These are phyloP conservation scores for Ranitomeya imitator DNA, from an alignment of 2,113 vertebrate genomes.

Conservation along the genomic window DNA sequence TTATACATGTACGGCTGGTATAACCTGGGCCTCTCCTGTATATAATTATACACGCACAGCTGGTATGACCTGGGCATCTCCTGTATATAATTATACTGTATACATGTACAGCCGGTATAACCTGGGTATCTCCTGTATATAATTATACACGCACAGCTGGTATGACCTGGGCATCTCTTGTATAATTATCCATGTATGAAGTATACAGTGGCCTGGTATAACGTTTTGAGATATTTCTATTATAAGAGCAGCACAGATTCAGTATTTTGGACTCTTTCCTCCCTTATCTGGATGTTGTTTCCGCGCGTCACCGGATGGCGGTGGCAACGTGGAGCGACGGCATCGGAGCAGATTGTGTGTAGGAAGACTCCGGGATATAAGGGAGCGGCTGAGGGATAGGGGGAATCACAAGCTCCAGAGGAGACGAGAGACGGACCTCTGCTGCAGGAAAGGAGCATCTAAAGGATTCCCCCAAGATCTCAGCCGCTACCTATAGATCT, in stretches of 20 bases:
- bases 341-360: constrained; percentile 7
- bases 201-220: too few relatives aligned
- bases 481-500: neutral
- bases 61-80: too few relatives aligned
- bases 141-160: too few relatives aligned
- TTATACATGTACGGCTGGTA: too few relatives aligned
- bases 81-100: too few relatives aligned
- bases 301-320: neutral
- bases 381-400: neutral
- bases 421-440: neutral
- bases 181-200: too few relatives aligned
- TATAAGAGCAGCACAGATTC: neutral
- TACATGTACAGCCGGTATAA: too few relatives aligned
- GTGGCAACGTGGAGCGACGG: neutral
- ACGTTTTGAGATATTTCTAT: neutral
- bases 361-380: neutral
- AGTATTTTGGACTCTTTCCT: neutral
- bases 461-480: neutral
- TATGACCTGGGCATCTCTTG: too few relatives aligned
- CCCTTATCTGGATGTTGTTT: neutral
- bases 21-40: too few relatives aligned
- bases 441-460: neutral
- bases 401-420: neutral
- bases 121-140: too few relatives aligned
- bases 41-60: too few relatives aligned